These are phyloP conservation scores for Acestrorhynchus altus DNA, from an alignment of 2,797 vertebrate genomes.

Conservation along the genomic window DNA sequence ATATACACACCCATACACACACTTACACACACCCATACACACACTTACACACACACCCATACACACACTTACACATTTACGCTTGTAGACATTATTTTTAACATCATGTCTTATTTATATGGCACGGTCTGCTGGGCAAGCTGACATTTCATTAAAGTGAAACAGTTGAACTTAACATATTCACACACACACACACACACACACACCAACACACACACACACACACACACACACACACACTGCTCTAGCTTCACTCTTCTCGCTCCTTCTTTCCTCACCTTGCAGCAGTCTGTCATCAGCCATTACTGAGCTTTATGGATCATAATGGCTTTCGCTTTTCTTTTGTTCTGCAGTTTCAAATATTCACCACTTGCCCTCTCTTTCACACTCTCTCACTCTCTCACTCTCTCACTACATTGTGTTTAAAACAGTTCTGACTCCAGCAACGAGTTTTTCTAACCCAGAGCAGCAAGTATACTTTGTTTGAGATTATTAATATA, in stretches of 20 bases:
- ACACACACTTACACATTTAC: background rate
- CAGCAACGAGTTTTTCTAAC: no score
- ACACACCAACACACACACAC: background rate
- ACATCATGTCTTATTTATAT: background rate
- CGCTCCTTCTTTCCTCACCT: background rate
- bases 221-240: background rate
- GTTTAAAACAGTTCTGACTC: no score
- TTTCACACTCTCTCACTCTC: no score
- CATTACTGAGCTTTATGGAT: background rate
- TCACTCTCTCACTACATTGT: no score
- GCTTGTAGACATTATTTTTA: background rate
- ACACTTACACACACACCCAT: no score
- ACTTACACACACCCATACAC: background rate
- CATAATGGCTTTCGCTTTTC: slow-evolving; percentile 1
- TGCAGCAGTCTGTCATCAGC: slow-evolving; percentile 3
- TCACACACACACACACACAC: slow-evolving; percentile 2
- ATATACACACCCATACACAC: no score
- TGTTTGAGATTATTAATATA: no score
- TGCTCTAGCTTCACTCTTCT: no score
- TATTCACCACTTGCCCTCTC: slow-evolving; percentile 25
- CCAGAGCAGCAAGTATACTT: no score
- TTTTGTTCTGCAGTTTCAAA: slow-evolving; percentile 23
- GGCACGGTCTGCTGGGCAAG: background rate
- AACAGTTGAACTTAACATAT: background rate
- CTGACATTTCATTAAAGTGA: background rate